Evolutionary conservation across 2,888 invertebrate species (phyloP), one percentile per base, ranked within the genome.

Genomic region (Venustoraphidia nigricollis): DNA sequence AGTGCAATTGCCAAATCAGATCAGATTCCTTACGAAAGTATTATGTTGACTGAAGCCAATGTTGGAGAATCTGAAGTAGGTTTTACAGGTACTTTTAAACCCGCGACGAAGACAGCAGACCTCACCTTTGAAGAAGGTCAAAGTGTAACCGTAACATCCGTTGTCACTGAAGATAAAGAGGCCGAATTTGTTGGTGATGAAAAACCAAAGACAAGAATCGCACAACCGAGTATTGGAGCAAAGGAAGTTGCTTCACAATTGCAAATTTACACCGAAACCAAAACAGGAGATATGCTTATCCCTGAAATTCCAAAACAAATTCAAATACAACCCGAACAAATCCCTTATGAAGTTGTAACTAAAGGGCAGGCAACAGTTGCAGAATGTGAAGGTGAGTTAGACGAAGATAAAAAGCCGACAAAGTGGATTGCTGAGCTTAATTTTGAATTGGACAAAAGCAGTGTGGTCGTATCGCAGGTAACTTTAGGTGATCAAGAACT

Each of bases 91-190:
- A 14, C 45, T 27, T 53, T 54, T 48, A 51, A 51, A 45, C 53
- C 42, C 10, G 64, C 67, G 49, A 53, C 57, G 5, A 67, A 66
- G 54, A 64, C 63, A 51, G 67, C 69, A 41, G 60, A 60, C 41
- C 54, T 70, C 11, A 58, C 61, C 5, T 54, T 73, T 9, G 64
- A 67, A 53, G 68, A 68, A 54, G 69, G 64, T 17, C 61, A 62
- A 55, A 62, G 66, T 38, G 57, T 71, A 10, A 62, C 62, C 1
- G 59, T 76, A 1, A 70, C 67, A 52, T 71, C 75, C 56, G 62
- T 71, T 34, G 62, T 69, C 50, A 56, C 64, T 17, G 70, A 73
- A 56, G 75, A 76, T 58, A 66, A 61, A 49, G 72, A 72, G 60
- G 60, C 59, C 44, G 55, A 61, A 4, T 61, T 72, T 36, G 54